Percentiles rank a stretch among this genome's conserved stretches.
Evolutionary conservation across 2,888 invertebrate species (phyloP).

Genomic region (Iselma pallidipennis): DNA sequence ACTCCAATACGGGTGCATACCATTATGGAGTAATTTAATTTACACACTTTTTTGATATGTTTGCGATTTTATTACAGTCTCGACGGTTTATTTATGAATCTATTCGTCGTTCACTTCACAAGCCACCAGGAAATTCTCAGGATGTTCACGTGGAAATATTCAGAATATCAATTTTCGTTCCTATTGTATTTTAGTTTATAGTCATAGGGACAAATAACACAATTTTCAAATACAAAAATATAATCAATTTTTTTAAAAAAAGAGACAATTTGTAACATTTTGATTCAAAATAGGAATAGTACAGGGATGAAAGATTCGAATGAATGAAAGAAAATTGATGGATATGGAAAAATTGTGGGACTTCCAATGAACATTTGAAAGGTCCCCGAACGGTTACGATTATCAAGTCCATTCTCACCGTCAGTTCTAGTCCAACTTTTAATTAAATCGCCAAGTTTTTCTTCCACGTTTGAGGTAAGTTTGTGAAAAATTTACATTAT

Average conservation of each 20-base stretch:
- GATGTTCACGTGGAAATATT: background rate
- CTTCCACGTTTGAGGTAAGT: no score
- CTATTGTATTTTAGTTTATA: background rate
- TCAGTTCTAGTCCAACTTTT: background rate
- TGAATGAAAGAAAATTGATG: background rate
- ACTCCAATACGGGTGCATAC: slow-evolving; percentile 1
- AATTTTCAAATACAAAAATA: no score
- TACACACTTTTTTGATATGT: slow-evolving; percentile 1
- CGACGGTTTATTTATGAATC: slow-evolving; percentile 4
- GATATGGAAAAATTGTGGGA: background rate
- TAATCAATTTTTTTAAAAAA: no score
- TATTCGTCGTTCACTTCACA: background rate
- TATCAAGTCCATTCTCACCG: background rate
- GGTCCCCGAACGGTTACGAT: background rate
- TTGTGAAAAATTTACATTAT: background rate
- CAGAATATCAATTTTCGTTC: background rate
- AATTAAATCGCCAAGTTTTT: no score
- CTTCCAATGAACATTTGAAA: background rate
- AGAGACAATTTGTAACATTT: no score
- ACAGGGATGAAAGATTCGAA: no score
- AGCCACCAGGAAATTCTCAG: background rate
- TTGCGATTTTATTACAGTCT: background rate
- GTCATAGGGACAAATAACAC: background rate
- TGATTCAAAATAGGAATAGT: no score
- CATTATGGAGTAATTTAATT: slow-evolving; percentile 6